Evolutionary conservation across 2,888 invertebrate species (phyloP), one percentile per base, ranked within the genome.

Genomic region (Chalcosyrphus nemorum): DNA sequence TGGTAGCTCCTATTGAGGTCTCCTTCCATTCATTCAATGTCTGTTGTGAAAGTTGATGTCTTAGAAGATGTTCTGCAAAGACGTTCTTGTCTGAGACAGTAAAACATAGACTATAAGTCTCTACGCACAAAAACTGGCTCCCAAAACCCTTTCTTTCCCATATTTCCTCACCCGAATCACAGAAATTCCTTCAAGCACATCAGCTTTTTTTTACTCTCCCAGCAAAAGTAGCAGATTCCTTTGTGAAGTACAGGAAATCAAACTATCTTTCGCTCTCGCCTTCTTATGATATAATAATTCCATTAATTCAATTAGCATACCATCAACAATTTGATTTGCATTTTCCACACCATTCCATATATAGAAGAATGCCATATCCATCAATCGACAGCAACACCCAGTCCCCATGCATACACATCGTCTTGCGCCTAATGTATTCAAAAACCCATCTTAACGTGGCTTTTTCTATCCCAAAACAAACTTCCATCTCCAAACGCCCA

Each of bases 301-400:
- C 70, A 61, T 45, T 72, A 56, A 65, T 61, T 70, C 68, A 78
- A 84, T 84, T 80, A 84, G 74, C 74, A 84, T 84, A 84, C 63
- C 56, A 56, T 59, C 72, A 68, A 45, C 63, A 78, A 80, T 74
- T 80, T 80, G 74, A 80, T 74, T n/a, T 74, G 74, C 43, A 21
- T 78, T 68, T 78, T 84, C 66, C 78, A 74, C 80, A 84, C 80
- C 61, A 17, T 70, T 43, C 84, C 84, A 80, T 70, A 84, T 84
- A 74, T 84, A 75, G 84, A 32, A 27, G 80, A 63, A 68, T 54
- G 68, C 68, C 80, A 84, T 84, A 74, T 84, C 70, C 65, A 80
- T 80, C 84, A 84, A 80, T 80, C 70, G 56, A 7, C 74, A 65
- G 70, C 78, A 38, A 84, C 80, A 74, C 84, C 84, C 56, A 45